Conservation (phyloP, 1,140 invertebrate species). For the Dendrolimus kikuchii region DNA sequence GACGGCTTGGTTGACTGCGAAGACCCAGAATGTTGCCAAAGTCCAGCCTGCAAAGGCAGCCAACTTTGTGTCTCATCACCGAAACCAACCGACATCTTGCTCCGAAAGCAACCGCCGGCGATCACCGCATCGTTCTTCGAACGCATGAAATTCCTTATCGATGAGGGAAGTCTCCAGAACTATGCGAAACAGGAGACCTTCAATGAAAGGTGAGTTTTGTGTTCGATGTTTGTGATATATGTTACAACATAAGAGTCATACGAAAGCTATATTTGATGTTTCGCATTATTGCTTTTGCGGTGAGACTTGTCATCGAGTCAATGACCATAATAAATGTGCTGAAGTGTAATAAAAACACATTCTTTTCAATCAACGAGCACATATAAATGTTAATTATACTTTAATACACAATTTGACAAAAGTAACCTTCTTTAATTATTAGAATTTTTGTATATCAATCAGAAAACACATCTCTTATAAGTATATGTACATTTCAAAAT, state of each 20-base stretch:
- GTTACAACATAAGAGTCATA: slow-evolving; percentile 6
- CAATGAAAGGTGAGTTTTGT: slow-evolving; percentile 92
- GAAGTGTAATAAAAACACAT: too few species aligned
- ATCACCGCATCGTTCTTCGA: slow-evolving; percentile 98
- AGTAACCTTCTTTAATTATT: too few species aligned
- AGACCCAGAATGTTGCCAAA: slow-evolving; percentile 96
- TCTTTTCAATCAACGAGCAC: too few species aligned
- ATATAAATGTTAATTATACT: too few species aligned
- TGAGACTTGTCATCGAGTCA: too few species aligned
- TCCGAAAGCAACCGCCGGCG: slow-evolving; percentile 94
- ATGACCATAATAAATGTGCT: too few species aligned
- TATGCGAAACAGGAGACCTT: slow-evolving; percentile 95
- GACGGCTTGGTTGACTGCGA: slow-evolving; percentile 97
- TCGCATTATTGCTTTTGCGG: too few species aligned
- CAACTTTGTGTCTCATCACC: slow-evolving; percentile 92
- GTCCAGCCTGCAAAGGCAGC: slow-evolving; percentile 84
- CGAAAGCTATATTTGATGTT: too few species aligned
- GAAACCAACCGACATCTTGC: slow-evolving; percentile 94
- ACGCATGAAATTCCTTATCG: slow-evolving; percentile 97
- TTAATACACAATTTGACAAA: too few species aligned
- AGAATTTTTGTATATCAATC: too few species aligned
- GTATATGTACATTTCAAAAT: too few species aligned
- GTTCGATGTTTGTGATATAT: slow-evolving; percentile 48
- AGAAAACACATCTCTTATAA: too few species aligned
- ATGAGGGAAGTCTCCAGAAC: slow-evolving; percentile 97